Percentiles rank a stretch among this genome's conserved stretches.
Conservation (phyloP, 2,888 invertebrate species). For the Tetheella fluctuosa region DNA sequence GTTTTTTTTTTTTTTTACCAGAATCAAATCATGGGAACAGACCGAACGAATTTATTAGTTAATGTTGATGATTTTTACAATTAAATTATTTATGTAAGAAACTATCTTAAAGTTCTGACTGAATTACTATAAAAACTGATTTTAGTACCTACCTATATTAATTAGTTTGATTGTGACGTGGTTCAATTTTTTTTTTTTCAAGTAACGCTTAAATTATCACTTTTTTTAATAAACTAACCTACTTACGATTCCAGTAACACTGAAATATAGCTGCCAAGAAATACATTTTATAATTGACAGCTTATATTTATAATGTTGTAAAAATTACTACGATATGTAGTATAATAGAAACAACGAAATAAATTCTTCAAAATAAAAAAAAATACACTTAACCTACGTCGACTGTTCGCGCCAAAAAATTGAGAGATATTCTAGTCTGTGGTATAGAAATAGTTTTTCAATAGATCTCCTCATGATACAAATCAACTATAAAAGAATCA, state of each 20-base stretch:
- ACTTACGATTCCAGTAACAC: too few species aligned
- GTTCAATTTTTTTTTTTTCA: not conserved
- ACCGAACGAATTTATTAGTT: slow-evolving; percentile 58
- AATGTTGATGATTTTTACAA: not conserved
- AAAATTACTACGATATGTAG: slow-evolving; percentile 8
- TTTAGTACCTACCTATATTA: not conserved
- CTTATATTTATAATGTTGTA: slow-evolving; percentile 23
- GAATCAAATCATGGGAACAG: slow-evolving; percentile 50
- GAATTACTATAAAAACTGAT: not conserved
- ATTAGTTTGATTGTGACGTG: slow-evolving; percentile 2
- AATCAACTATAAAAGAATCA: not conserved
- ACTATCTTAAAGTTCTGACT: not conserved
- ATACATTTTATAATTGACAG: slow-evolving; percentile 35
- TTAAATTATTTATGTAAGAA: not conserved
- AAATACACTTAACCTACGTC: not conserved
- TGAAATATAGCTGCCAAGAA: too few species aligned
- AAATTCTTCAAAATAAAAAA: too few species aligned
- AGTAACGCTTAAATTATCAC: slow-evolving; percentile 15
- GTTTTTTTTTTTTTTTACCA: slow-evolving; percentile 11
- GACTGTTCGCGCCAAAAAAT: not conserved
- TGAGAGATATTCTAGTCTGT: not conserved
- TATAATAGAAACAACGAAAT: not conserved
- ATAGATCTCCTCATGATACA: not conserved
- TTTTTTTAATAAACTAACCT: too few species aligned
- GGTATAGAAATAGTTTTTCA: not conserved